These are phyloP conservation scores for Trematomus loennbergii DNA, from an alignment of 2,113 vertebrate genomes.

Conservation along the genomic window DNA sequence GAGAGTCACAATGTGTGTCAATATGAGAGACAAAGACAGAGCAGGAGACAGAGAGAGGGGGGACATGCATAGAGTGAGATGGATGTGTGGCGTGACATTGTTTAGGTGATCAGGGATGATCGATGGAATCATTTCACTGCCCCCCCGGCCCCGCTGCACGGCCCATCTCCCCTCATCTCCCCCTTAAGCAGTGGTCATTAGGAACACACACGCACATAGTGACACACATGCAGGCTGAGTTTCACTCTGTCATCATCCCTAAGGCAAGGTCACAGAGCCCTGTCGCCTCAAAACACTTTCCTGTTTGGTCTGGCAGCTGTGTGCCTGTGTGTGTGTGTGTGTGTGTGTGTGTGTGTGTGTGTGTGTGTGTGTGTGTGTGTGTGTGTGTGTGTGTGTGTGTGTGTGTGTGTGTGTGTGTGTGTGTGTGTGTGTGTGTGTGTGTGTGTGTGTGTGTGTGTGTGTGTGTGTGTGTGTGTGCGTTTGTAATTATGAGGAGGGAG, in stretches of 20 bases:
- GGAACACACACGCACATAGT: conserved; percentile 48
- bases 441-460: not conserved
- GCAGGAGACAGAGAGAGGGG: not conserved
- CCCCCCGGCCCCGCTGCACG: conserved; percentile 60
- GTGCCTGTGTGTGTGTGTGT: conserved; percentile 9
- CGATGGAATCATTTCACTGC: conserved; percentile 74
- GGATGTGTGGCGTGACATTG: conserved; percentile 54
- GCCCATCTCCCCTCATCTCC: conserved; percentile 62
- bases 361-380: not conserved
- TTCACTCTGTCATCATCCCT: conserved; percentile 71
- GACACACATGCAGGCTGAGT: conserved; percentile 27
- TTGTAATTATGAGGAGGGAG: conserved; percentile 11
- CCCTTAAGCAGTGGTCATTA: conserved; percentile 70
- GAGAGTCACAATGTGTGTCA: conserved; percentile 60
- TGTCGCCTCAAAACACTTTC: conserved; percentile 51
- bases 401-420: not conserved
- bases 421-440: not conserved
- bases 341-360: not conserved
- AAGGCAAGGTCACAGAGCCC: conserved; percentile 67
- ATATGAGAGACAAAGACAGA: conserved; percentile 35
- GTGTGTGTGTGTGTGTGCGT: not conserved
- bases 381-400: conserved; percentile 1
- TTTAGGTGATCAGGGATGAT: conserved; percentile 76
- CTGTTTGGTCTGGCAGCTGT: conserved; percentile 15
- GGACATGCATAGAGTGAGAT: conserved; percentile 19